These are phyloP conservation scores for Epinotia nisella DNA, from an alignment of 2,888 invertebrate genomes.

Conservation along the genomic window DNA sequence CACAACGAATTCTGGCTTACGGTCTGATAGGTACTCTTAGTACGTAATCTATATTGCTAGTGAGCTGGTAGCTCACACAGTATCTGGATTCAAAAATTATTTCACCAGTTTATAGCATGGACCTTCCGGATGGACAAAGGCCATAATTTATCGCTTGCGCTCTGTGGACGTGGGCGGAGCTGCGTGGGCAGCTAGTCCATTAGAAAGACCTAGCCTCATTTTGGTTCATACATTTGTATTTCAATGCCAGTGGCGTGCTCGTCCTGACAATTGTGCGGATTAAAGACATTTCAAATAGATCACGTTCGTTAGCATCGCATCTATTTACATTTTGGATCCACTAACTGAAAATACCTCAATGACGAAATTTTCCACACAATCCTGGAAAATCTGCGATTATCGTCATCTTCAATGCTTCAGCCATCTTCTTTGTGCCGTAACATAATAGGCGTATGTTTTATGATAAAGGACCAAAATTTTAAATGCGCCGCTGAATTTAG, in stretches of 20 bases:
- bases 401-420: not conserved
- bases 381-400: not conserved
- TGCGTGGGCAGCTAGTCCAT: too few species aligned
- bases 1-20: not conserved
- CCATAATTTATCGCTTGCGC: too few species aligned
- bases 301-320: not conserved
- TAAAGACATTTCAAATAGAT: not conserved
- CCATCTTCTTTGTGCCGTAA: not conserved
- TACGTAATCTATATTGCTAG: not conserved
- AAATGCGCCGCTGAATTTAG: not conserved
- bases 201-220: too few species aligned
- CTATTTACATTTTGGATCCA: not conserved
- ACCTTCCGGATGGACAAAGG: too few species aligned
- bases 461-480: not conserved
- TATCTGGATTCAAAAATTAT: too few species aligned
- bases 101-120: too few species aligned
- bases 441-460: not conserved
- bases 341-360: not conserved
- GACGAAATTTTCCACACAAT: not conserved
- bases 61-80: too few species aligned
- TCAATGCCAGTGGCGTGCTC: too few species aligned
- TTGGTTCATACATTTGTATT: too few species aligned
- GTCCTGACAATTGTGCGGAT: too few species aligned
- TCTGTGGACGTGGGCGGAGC: too few species aligned
- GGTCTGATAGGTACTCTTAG: not conserved